Evolutionary conservation across 2,888 invertebrate genomes (phyloP).

Genomic region (Troides oblongomaculatus): DNA sequence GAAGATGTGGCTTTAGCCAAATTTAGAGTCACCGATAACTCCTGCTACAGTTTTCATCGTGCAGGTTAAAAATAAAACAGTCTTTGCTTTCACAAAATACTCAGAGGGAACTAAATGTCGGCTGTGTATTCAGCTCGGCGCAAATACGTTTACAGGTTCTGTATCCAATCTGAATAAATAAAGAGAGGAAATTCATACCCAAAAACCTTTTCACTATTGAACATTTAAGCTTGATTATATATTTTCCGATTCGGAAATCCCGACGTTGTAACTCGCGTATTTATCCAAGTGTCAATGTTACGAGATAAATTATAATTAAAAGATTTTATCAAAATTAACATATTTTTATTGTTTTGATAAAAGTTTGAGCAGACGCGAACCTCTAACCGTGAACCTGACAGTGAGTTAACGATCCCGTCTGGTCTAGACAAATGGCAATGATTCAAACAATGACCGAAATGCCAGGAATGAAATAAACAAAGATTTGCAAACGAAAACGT

Average conservation of each 20-base stretch:
- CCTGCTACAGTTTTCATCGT: neutral
- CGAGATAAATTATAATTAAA: neutral
- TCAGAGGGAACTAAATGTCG: conserved; percentile 16
- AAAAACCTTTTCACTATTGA: conserved; percentile 23
- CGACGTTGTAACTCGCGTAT: conserved; percentile 10
- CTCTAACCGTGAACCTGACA: neutral
- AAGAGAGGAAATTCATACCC: conserved; percentile 27
- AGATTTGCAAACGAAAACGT: neutral
- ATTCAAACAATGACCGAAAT: neutral
- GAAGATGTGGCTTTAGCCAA: no score
- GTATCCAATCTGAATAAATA: conserved; percentile 28
- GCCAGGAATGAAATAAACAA: neutral
- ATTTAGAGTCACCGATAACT: neutral
- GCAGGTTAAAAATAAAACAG: conserved; percentile 18
- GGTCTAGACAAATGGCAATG: neutral
- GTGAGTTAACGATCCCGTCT: neutral
- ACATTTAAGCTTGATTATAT: conserved; percentile 24
- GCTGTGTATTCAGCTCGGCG: conserved; percentile 19
- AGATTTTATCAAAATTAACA: neutral
- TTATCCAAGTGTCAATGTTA: neutral
- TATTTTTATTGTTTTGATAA: neutral
- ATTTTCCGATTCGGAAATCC: conserved; percentile 13
- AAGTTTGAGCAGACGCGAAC: neutral
- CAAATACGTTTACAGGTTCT: conserved; percentile 26
- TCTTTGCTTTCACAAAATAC: conserved; percentile 3